These are phyloP conservation scores for Hemibagrus wyckioides DNA, from an alignment of 2,113 vertebrate genomes.

Conservation along the genomic window DNA sequence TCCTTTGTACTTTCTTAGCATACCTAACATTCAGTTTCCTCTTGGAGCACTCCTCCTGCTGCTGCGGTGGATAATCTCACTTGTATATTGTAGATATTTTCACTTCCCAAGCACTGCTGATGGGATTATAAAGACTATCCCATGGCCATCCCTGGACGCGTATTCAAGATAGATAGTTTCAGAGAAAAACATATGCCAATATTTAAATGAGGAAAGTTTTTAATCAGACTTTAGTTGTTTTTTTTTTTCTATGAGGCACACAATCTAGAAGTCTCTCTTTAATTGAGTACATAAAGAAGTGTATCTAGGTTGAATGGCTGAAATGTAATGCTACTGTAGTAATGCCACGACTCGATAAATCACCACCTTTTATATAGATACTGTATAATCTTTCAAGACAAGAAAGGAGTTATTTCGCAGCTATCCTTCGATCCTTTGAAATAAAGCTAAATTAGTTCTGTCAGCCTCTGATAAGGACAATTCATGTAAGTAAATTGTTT, in stretches of 20 bases:
- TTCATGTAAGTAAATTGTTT: too few relatives aligned
- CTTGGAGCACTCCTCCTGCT: background rate
- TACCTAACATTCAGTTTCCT: background rate
- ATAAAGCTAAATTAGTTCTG: too few relatives aligned
- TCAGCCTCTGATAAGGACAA: too few relatives aligned
- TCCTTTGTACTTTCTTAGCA: background rate
- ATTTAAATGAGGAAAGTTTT: background rate
- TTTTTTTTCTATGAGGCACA: background rate
- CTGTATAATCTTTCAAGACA: too few relatives aligned
- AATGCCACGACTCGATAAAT: background rate
- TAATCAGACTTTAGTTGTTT: background rate
- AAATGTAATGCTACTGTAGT: background rate
- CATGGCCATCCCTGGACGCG: background rate
- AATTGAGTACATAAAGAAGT: background rate
- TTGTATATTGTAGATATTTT: background rate
- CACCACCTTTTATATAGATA: too few relatives aligned
- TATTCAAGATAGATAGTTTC: background rate
- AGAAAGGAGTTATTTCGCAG: too few relatives aligned
- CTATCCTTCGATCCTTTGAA: too few relatives aligned
- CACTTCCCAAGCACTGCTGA: background rate
- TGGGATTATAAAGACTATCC: background rate
- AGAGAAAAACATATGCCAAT: background rate
- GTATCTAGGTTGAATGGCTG: background rate
- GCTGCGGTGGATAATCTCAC: background rate
- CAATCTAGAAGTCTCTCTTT: background rate